A percentile compares a stretch with the other conserved stretches of the same genome.
Evolutionary conservation across 2,113 vertebrate species (phyloP).

Genomic region (Ictidomys tridecemlineatus): DNA sequence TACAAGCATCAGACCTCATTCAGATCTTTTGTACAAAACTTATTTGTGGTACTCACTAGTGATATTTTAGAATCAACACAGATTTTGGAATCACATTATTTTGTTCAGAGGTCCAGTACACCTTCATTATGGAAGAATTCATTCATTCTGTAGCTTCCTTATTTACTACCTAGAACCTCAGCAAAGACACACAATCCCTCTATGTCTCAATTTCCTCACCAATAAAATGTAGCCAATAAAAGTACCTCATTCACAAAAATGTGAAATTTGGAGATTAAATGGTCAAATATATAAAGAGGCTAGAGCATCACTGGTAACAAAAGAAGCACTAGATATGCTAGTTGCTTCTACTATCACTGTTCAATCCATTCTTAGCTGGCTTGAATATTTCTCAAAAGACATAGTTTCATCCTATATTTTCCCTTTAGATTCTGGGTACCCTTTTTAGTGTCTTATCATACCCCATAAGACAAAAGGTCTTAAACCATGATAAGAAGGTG

Average conservation of each 20-base stretch:
- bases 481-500: not conserved
- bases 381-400: not conserved
- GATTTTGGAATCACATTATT: not conserved
- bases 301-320: not conserved
- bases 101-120: not conserved
- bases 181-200: not conserved
- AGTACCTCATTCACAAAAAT: not conserved
- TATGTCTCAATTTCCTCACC: not conserved
- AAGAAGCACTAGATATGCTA: not conserved
- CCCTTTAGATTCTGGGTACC: not conserved
- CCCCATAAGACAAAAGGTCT: not conserved
- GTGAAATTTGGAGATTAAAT: not conserved
- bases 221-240: not conserved
- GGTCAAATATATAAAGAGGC: not conserved
- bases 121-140: not conserved
- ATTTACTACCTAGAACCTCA: not conserved
- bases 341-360: not conserved
- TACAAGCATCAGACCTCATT: not conserved
- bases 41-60: not conserved
- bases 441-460: not conserved
- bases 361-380: not conserved
- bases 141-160: not conserved
- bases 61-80: not conserved
- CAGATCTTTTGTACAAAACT: not conserved
- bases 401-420: not conserved